Evolutionary conservation across 2,113 vertebrate species (phyloP).

Genomic region (Panurus biarmicus): DNA sequence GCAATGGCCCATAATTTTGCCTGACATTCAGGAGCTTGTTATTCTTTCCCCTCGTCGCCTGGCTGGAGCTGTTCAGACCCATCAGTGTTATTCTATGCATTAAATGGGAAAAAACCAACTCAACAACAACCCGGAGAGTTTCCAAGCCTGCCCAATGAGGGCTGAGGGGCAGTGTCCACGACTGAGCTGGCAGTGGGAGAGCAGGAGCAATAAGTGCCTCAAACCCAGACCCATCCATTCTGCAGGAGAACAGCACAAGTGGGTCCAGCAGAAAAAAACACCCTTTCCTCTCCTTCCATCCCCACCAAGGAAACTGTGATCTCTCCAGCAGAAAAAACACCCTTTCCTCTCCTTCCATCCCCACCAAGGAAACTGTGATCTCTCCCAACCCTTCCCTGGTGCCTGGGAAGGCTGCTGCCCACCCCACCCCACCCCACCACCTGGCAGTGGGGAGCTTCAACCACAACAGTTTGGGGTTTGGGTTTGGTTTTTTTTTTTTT

Average conservation of each 20-base stretch:
- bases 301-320: neutral
- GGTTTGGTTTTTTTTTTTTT: neutral
- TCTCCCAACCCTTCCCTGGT: neutral
- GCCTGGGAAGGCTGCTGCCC: neutral
- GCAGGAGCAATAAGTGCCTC: neutral
- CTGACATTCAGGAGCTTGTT: constrained; percentile 89
- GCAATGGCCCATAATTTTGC: constrained; percentile 81
- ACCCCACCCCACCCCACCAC: constrained; percentile 23
- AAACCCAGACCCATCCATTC: neutral
- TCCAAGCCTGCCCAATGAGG: neutral
- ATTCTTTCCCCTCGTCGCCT: constrained; percentile 89
- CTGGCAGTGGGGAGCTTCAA: neutral
- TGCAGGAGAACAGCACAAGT: neutral
- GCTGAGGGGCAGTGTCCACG: neutral
- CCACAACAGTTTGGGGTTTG: neutral
- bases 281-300: neutral
- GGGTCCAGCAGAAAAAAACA: neutral
- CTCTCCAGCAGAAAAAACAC: neutral
- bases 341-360: neutral
- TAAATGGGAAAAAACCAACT: constrained; percentile 52
- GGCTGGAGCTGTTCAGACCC: constrained; percentile 89
- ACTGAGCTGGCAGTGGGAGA: neutral
- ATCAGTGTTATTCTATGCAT: constrained; percentile 81
- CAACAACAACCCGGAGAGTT: constrained; percentile 39
- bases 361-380: neutral